Base-by-base conservation (phyloP, 2,113 vertebrate genomes). In the Macaca mulatta region DNA sequence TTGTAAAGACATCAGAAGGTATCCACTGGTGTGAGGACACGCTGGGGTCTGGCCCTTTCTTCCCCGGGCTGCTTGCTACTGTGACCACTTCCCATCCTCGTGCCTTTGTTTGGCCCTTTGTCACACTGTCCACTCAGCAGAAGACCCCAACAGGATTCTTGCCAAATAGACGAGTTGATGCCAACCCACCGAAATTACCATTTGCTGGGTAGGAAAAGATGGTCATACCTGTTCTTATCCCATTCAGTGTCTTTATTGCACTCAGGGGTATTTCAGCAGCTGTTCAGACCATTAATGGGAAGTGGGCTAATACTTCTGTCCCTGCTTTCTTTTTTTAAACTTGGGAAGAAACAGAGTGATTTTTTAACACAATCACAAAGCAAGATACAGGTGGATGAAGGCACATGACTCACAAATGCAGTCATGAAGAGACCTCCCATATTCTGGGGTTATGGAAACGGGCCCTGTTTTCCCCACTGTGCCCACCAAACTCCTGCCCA, bases 251-350 rank as follows among this genome's bases (percentile, higher is more conserved):
- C 61, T 92, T 86, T 32, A 89, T 8, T 30, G 69, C 22, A 82
- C 83, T 75, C 59, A 38, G 52, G 69, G 79, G 70, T 35, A 23
- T 79, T 50, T 61, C 8, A 3, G 64, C 80, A 57, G 81, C 84
- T 95, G 96, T 87, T 95, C 74, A 30, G 61, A 70, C 50, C 40
- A 35, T 75, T 38, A 55, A n/a, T 20, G 14, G 64, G 38, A 94
- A 89, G 85, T 18, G 40, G 50, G 75, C 1, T 77, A 14, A 83
- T 45, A 61, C 79, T 61, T 82, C 81, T 74, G 32, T 55, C 61
- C 1, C 50, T 75, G 55, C 9, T 25, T 48, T 35, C 35, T n/a
- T 61, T 59, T 55, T 43, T 74, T 69, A 25, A 89, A 79, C 80
- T 52, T 90, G 50, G 18, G 52, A 86, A 92, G 80, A 78, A 75